Evolutionary conservation across 1,140 invertebrate genomes (phyloP).

Genomic region (Drosophila pallidifrons): DNA sequence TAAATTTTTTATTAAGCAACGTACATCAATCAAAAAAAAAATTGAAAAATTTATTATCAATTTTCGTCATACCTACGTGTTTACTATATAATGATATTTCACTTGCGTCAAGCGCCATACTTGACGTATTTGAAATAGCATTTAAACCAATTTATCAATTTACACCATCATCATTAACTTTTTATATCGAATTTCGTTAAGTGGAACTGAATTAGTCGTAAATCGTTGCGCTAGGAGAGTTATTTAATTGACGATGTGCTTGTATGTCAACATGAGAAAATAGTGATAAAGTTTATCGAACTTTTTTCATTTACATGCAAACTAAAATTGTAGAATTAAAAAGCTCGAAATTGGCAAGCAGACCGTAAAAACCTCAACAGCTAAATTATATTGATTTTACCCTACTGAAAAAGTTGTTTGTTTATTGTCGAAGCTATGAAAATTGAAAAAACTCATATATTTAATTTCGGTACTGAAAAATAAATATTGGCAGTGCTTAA

Average conservation of each 20-base stretch:
- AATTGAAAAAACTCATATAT: slow-evolving; percentile 37
- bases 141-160: slow-evolving; percentile 26
- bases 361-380: slow-evolving; percentile 6
- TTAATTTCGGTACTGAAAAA: slow-evolving; percentile 26
- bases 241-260: not conserved
- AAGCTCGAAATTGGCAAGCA: not conserved
- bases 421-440: not conserved
- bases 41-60: slow-evolving; percentile 21
- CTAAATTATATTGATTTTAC: slow-evolving; percentile 7
- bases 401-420: not conserved
- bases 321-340: slow-evolving; percentile 20
- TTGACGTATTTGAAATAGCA: slow-evolving; percentile 12
- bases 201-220: slow-evolving; percentile 17
- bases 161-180: slow-evolving; percentile 15
- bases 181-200: slow-evolving; percentile 31
- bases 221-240: not conserved
- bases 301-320: slow-evolving; percentile 27
- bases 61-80: slow-evolving; percentile 8
- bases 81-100: slow-evolving; percentile 38
- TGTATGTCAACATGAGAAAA: not conserved
- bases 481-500: slow-evolving; percentile 26
- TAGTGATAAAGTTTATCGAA: not conserved
- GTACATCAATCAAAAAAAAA: slow-evolving; percentile 45
- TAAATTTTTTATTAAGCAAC: slow-evolving; percentile 24
- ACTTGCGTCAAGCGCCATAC: slow-evolving; percentile 20